These are phyloP conservation scores for Hesperophylax magnus DNA, from an alignment of 1,140 invertebrate species.

Conservation along the genomic window DNA sequence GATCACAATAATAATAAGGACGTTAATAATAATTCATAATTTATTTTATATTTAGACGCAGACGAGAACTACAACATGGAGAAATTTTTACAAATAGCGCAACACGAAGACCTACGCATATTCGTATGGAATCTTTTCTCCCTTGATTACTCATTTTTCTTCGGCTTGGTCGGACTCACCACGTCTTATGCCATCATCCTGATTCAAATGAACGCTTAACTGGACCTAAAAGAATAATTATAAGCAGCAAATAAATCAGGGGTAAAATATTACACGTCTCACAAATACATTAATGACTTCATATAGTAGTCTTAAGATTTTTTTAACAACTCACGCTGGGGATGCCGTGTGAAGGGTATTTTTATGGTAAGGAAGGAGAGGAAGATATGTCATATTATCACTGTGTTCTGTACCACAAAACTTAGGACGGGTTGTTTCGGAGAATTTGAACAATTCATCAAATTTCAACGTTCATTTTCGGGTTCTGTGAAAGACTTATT, in stretches of 20 bases:
- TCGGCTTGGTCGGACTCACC: neutral
- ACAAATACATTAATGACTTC: neutral
- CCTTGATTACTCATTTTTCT: constrained; percentile 21
- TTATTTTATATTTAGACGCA: constrained; percentile 28
- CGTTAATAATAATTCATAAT: neutral
- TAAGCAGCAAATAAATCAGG: neutral
- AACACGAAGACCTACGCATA: constrained; percentile 7
- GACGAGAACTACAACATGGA: neutral
- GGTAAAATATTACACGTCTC: no score
- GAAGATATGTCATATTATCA: no score
- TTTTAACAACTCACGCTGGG: no score
- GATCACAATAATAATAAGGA: no score
- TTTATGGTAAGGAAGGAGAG: no score
- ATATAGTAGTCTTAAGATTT: neutral
- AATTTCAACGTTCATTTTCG: no score
- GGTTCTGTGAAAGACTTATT: no score
- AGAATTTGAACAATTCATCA: no score
- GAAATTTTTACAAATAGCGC: neutral
- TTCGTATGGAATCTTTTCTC: constrained; percentile 21
- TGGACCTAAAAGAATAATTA: neutral
- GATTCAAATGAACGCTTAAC: constrained; percentile 32
- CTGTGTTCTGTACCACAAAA: no score
- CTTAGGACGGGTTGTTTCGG: no score
- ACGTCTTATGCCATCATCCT: constrained; percentile 32
- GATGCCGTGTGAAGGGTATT: no score